Evolutionary conservation across 2,797 vertebrate species (phyloP).

Genomic region (Taenioides sp.): DNA sequence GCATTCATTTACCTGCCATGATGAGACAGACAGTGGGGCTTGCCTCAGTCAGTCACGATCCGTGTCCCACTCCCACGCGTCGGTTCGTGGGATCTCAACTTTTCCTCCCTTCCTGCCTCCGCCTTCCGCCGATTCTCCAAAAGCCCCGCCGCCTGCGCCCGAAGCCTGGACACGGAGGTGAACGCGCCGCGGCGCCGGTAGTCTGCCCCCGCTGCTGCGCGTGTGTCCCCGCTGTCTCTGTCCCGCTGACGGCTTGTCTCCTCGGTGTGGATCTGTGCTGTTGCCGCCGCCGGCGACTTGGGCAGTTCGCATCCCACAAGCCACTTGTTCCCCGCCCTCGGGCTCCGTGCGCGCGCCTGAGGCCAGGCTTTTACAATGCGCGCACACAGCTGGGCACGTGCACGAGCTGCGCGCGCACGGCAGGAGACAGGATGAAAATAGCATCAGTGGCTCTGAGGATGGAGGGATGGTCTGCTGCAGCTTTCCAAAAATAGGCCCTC

Average conservation of each 20-base stretch:
- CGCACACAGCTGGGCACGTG: conserved; percentile 26
- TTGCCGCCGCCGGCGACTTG: conserved; percentile 44
- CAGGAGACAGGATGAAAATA: conserved; percentile 1
- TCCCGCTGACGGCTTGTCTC: conserved; percentile 9
- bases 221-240: conserved; percentile 27
- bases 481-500: not conserved
- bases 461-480: not conserved
- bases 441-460: not conserved
- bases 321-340: conserved; percentile 54
- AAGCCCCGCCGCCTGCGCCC: conserved; percentile 17
- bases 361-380: conserved; percentile 45
- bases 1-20: conserved; percentile 79
- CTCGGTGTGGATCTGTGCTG: conserved; percentile 14
- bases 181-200: not conserved
- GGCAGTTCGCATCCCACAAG: conserved; percentile 63
- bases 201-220: not conserved
- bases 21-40: conserved; percentile 74
- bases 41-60: conserved; percentile 73
- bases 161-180: conserved; percentile 16
- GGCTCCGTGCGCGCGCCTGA: conserved; percentile 45
- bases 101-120: conserved; percentile 45
- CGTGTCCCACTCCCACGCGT: conserved; percentile 72
- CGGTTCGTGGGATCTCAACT: conserved; percentile 64
- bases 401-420: conserved; percentile 25
- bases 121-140: conserved; percentile 37